Base-by-base conservation (phyloP, 1,140 invertebrate genomes). In the Ips nitidus region DNA sequence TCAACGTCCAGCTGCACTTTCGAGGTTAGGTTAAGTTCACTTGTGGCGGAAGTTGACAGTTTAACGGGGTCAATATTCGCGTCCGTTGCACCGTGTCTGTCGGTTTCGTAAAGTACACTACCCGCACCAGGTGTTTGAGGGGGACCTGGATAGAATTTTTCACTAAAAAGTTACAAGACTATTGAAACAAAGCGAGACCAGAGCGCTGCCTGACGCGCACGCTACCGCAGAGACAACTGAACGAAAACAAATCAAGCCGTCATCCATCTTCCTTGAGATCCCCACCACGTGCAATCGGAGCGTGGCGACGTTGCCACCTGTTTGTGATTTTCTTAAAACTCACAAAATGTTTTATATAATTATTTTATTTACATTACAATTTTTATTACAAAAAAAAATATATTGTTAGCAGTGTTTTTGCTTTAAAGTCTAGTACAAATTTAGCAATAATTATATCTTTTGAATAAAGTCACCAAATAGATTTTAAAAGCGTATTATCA, bases 191-290 rank as follows among this genome's bases (percentile, higher is more conserved):
- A 22, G 22, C 22, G 22, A 22, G 22, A 22, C 22, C 22, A 22
- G 22, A 22, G 22, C 22, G 47, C 5, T 7, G 37, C n/a, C 53
- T 56, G 36, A 56, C n/a, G 22, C 6, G 7, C 53, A 37, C 53
- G 53, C 45, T 50, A 8, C 39, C 41, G 38, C 22, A 50, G 7
- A 22, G 55, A 64, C 22, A 56, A 70, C 68, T 64, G 53, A 70
- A 55, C 47, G 59, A 64, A 70, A 70, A 64, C 68, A 70, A 70
- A 70, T 70, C 61, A 41, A 62, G 59, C 55, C 63, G 66, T 58
- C 67, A 69, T 68, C 66, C 71, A 61, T 71, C 65, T 69, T 71
- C 66, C 70, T 68, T 52, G 52, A 63, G 52, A 52, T 42, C 70
- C 70, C 65, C 70, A 63, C 70, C 60, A 64, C 70, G 68, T 70